Percentiles rank a stretch among this genome's conserved stretches.
These are phyloP conservation scores for Chunga burmeisteri DNA, from an alignment of 2,113 vertebrate species.

Conservation along the genomic window DNA sequence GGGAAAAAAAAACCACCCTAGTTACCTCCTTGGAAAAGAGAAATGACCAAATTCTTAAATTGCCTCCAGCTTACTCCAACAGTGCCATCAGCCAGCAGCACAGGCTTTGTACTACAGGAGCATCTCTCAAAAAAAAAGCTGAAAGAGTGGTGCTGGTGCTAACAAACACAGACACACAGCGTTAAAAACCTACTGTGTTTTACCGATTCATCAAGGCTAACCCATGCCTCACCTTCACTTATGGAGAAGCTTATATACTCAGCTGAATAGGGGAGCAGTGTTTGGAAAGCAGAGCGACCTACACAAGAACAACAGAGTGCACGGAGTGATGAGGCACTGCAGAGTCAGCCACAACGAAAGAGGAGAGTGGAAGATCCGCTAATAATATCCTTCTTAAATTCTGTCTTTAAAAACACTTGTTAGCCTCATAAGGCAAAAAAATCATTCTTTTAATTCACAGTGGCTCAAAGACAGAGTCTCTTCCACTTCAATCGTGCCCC, in stretches of 20 bases:
- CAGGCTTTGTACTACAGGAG: neutral
- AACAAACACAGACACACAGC: neutral
- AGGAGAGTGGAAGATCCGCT: neutral
- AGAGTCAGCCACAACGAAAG: neutral
- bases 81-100: neutral
- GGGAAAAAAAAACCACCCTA: neutral
- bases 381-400: neutral
- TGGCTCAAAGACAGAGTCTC: neutral
- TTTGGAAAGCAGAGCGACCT: neutral
- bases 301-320: neutral
- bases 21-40: neutral
- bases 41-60: neutral
- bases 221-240: neutral
- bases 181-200: neutral
- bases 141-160: neutral
- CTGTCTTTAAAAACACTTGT: neutral
- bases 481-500: neutral
- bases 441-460: neutral
- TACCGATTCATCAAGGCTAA: neutral
- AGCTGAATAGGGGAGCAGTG: fast-evolving
- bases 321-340: neutral
- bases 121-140: neutral
- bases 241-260: neutral
- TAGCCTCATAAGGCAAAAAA: neutral
- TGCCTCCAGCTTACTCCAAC: neutral